phyloP scores from a whole-genome alignment of 2,888 invertebrate genomes.

The Cheilosia variabilis region DNA sequence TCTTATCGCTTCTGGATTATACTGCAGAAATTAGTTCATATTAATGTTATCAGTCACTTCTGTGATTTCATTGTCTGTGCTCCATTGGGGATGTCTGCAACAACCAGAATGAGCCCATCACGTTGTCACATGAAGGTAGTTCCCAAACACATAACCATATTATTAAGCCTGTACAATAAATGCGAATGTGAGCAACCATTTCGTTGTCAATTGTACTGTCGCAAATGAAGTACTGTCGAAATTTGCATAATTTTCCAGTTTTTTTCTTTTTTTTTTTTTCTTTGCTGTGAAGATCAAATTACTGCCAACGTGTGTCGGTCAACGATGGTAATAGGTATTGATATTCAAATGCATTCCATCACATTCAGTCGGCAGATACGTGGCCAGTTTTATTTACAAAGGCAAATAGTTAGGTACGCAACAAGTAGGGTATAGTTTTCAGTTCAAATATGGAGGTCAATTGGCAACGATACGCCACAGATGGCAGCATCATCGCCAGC shows the following conservation, averaged over 20 bases:
- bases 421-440: slow-evolving; percentile 19
- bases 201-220: background rate
- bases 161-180: slow-evolving; percentile 1
- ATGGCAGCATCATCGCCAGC: slow-evolving; percentile 37
- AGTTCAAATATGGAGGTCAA: slow-evolving; percentile 72
- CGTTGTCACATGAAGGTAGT: slow-evolving; percentile 25
- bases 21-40: slow-evolving; percentile 28
- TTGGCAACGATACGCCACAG: slow-evolving; percentile 65
- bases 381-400: slow-evolving; percentile 26
- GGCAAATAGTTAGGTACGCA: background rate
- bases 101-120: slow-evolving; percentile 29
- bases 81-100: slow-evolving; percentile 38
- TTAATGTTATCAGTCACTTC: slow-evolving; percentile 32
- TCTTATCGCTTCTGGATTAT: slow-evolving; percentile 19
- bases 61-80: slow-evolving; percentile 25
- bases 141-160: background rate
- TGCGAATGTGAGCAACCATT: slow-evolving; percentile 14
- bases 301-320: slow-evolving; percentile 20
- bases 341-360: slow-evolving; percentile 56
- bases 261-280: background rate
- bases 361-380: slow-evolving; percentile 30
- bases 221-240: slow-evolving; percentile 13
- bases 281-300: slow-evolving; percentile 43
- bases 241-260: slow-evolving; percentile 58
- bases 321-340: background rate